These are phyloP conservation scores for Poecile atricapillus DNA, from an alignment of 2,113 vertebrate genomes.

Conservation along the genomic window DNA sequence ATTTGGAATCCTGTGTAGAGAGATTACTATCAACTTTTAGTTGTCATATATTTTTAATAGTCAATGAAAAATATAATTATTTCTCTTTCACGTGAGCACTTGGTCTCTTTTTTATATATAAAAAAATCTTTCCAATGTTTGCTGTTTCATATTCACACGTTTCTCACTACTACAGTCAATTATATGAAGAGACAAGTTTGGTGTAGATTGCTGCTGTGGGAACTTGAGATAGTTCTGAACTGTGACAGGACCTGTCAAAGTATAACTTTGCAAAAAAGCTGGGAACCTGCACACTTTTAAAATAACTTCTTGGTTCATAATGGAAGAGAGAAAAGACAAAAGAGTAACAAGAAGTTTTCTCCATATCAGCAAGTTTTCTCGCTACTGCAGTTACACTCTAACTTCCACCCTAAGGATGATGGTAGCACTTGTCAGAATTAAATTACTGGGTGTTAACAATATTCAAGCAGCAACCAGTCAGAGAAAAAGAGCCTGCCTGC, in stretches of 20 bases:
- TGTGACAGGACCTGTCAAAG: not conserved
- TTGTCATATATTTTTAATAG: not conserved
- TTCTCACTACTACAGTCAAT: not conserved
- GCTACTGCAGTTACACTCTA: not conserved
- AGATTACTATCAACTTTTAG: not conserved
- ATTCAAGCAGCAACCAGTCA: not conserved
- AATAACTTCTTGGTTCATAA: slow-evolving; percentile 12
- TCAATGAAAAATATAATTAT: not conserved
- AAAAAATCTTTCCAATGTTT: not conserved
- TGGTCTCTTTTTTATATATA: not conserved
- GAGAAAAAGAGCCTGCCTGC: not conserved
- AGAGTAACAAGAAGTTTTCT: not conserved
- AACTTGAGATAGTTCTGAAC: not conserved
- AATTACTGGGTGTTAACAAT: slow-evolving; percentile 4
- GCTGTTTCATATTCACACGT: fast-evolving
- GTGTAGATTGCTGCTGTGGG: not conserved
- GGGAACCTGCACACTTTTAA: slow-evolving; percentile 6
- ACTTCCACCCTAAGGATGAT: not conserved
- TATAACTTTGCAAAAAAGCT: not conserved
- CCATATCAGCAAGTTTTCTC: slow-evolving; percentile 1
- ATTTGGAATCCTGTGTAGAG: not conserved
- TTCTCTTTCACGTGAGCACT: not conserved
- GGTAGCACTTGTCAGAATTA: not conserved
- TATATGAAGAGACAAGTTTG: not conserved
- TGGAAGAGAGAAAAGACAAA: slow-evolving; percentile 43